A percentile compares a stretch with the other conserved stretches of the same genome.
These are phyloP conservation scores for Musca domestica DNA, from an alignment of 1,140 invertebrate species.

Conservation along the genomic window DNA sequence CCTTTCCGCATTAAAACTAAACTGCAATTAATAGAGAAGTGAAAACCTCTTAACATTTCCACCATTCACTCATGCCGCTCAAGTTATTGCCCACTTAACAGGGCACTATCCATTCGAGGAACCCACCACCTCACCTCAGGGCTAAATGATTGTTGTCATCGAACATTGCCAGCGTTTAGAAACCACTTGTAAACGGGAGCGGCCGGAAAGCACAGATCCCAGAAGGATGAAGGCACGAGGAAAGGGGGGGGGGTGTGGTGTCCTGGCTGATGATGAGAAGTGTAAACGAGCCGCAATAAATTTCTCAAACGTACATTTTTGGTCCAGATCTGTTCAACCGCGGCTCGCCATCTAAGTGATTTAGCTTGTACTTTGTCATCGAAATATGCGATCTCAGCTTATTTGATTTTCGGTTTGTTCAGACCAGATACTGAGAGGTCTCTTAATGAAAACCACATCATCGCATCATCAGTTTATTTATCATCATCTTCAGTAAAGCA, in stretches of 20 bases:
- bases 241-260: background rate
- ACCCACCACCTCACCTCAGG: conserved; percentile 9
- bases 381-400: too few species aligned
- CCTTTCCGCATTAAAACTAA: conserved; percentile 9
- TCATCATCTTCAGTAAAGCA: conserved; percentile 8
- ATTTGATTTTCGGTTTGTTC: background rate
- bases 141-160: conserved; percentile 16
- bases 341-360: too few species aligned
- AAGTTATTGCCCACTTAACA: too few species aligned
- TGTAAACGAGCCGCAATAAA: conserved; percentile 19
- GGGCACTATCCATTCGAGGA: background rate
- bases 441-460: conserved; percentile 8
- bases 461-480: conserved; percentile 13
- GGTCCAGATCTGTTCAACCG: background rate
- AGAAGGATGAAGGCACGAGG: too few species aligned
- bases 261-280: conserved; percentile 2
- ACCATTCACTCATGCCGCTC: background rate
- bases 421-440: background rate
- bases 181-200: too few species aligned
- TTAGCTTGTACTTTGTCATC: too few species aligned
- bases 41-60: conserved; percentile 4
- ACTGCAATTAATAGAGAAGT: conserved; percentile 17
- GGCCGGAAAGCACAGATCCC: too few species aligned
- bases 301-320: conserved; percentile 7
- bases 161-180: background rate